These are phyloP conservation scores for Geopemphigus sp. DNA, from an alignment of 1,140 invertebrate species.

Conservation along the genomic window DNA sequence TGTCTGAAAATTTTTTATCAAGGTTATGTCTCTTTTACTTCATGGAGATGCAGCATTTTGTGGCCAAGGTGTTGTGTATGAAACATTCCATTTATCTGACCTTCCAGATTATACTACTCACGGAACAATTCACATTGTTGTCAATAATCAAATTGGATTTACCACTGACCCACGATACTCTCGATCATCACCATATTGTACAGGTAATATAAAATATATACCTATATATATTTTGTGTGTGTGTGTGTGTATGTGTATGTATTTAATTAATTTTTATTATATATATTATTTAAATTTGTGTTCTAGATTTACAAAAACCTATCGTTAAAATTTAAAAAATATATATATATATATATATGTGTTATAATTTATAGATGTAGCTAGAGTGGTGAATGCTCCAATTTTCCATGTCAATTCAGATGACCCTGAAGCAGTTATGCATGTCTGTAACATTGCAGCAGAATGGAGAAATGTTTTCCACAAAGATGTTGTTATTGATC, in stretches of 20 bases:
- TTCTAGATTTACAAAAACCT: too few relatives aligned
- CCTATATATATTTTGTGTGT: too few relatives aligned
- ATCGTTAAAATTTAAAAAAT: too few relatives aligned
- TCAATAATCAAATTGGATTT: slow-evolving; percentile 98
- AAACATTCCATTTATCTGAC: slow-evolving; percentile 98
- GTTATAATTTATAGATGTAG: too few relatives aligned
- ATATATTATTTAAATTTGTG: too few relatives aligned
- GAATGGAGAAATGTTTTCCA: slow-evolving; percentile 98
- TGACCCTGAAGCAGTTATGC: slow-evolving; percentile 97
- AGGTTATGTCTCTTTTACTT: slow-evolving; percentile 91
- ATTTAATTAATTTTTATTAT: too few relatives aligned
- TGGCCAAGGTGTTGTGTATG: slow-evolving; percentile 97
- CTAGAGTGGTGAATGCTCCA: slow-evolving; percentile 95
- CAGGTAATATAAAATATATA: too few relatives aligned
- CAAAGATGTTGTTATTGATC: slow-evolving; percentile 96
- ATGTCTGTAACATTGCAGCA: slow-evolving; percentile 96
- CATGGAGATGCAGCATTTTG: slow-evolving; percentile 99
- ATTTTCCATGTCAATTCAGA: slow-evolving; percentile 99
- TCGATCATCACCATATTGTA: slow-evolving; percentile 97
- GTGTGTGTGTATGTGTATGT: too few relatives aligned
- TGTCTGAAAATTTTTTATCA: too few relatives aligned
- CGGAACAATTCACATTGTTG: slow-evolving; percentile 98
- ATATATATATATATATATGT: too few relatives aligned
- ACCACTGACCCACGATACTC: slow-evolving; percentile 98
- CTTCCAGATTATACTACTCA: slow-evolving; percentile 97